Base-by-base conservation (phyloP, 2,797 vertebrate genomes). In the Fistularia commersonii region DNA sequence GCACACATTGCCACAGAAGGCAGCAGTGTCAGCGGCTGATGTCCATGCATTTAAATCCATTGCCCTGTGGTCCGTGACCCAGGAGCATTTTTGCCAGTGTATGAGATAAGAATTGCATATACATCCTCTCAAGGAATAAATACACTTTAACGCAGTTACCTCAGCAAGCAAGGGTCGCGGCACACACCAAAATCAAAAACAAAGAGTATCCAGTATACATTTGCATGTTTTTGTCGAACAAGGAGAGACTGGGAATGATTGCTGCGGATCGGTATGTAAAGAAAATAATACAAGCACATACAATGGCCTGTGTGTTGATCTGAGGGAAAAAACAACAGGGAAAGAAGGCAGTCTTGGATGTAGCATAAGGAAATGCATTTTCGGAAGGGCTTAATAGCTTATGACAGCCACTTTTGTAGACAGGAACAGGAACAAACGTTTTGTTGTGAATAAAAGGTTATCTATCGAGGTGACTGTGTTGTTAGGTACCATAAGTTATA, bases 1-100 rank as follows among this genome's bases (percentile, higher is more conserved):
- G 55, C 61, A 45, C 51, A 47, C 41, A 53, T 54, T 42, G 49
- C 55, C 61, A 56, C 61, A 47, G 60, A 60, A 77, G 61, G 66
- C 61, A 68, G 52, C 57, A 33, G 7, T 67, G 65, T 74, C 80
- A 82, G 74, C 64, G 57, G 56, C 57, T 57, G 35, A 79, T 77
- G 72, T 77, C 55, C 48, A 63, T 74, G 64, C 64, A 76, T 82
- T 82, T 74, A 69, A 79, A 77, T 77, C 54, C 54, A 48, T 41
- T 51, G 35, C 12, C 50, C 56, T 54, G 40, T 48, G 67, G 47
- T 62, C 61, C 8, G n/a, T 10, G 8, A 71, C 51, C 40, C 46
- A 54, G 69, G 57, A 59, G 63, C 72, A 47, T 72, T 51, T 54
- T 57, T 57, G 47, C 8, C 45, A 40, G 51, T 10, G 35, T 62